Conservation (phyloP, 2,113 vertebrate genomes). For the Ctenomys sociabilis region DNA sequence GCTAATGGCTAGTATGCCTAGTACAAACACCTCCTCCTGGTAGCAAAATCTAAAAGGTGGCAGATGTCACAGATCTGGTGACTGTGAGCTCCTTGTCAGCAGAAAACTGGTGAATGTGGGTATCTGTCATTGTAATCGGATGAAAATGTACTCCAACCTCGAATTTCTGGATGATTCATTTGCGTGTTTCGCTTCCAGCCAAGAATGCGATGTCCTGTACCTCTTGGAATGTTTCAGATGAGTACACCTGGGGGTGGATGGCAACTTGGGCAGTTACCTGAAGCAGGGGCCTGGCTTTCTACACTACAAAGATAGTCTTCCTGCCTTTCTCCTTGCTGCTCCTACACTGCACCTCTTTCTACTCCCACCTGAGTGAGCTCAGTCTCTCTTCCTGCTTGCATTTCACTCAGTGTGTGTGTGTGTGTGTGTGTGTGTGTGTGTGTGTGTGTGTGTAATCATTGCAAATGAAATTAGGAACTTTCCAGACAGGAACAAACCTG, state of each 20-base stretch:
- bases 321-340: background rate
- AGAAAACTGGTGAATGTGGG: background rate
- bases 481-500: background rate
- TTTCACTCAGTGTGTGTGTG: background rate
- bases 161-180: conserved; percentile 72
- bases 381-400: background rate
- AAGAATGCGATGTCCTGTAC: conserved; percentile 73
- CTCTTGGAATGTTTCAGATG: conserved; percentile 74
- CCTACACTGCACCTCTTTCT: background rate
- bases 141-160: conserved; percentile 34
- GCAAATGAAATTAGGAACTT: background rate
- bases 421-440: background rate
- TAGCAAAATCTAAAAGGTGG: background rate
- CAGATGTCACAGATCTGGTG: background rate
- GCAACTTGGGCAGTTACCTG: conserved; percentile 1
- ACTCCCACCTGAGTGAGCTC: background rate
- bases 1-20: background rate
- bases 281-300: background rate
- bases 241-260: conserved; percentile 49
- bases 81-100: background rate
- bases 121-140: conserved; percentile 41
- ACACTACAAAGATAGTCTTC: background rate
- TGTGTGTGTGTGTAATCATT: background rate
- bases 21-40: background rate
- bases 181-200: conserved; percentile 60